Base-by-base conservation (phyloP, 1,140 invertebrate species). In the Tenebrio molitor region DNA sequence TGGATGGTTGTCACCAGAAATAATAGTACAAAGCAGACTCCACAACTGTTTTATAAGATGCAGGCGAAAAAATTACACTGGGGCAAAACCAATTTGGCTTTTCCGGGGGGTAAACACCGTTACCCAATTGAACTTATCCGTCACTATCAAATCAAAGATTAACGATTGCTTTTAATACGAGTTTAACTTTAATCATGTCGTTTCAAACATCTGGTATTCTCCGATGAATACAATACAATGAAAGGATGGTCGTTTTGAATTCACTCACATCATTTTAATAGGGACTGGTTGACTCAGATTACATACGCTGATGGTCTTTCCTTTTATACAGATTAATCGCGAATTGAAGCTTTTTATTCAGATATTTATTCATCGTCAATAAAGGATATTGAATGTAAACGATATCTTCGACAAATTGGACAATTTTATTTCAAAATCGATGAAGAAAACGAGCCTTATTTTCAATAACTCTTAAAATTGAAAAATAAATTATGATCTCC, bases 101-200 rank as follows among this genome's bases (percentile, higher is more conserved):
- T 39, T 12, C 65, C 71, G 68, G 14, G 74, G 65, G 74, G 16
- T 23, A 73, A 78, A 77, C 73, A 77, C 66, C 65, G 69, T 62
- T 66, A 50, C 69, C 33, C 68, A 72, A 77, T 76, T 78, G 72
- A 73, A 77, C 72, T 80, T 79, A 80, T 80, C 78, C 74, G 76
- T 76, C 74, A 76, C 77, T 77, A 76, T 79, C 75, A 73, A 76
- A 78, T 76, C 77, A 76, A 62, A 73, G 77, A 77, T 77, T 74
- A 69, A 72, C 69, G 73, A 79, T 78, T 63, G 74, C 74, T 78
- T 78, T 78, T 79, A 78, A 79, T 80, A 76, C 71, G 69, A 77
- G 78, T 79, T 79, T 81, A 80, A 81, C 79, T 81, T 81, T 80
- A 81, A 81, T 81, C 79, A 81, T 70, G 69, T 75, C 77, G 69